A percentile compares a stretch with the other conserved stretches of the same genome.
Evolutionary conservation across 2,113 vertebrate genomes (phyloP).

Genomic region (Origma solitaria): DNA sequence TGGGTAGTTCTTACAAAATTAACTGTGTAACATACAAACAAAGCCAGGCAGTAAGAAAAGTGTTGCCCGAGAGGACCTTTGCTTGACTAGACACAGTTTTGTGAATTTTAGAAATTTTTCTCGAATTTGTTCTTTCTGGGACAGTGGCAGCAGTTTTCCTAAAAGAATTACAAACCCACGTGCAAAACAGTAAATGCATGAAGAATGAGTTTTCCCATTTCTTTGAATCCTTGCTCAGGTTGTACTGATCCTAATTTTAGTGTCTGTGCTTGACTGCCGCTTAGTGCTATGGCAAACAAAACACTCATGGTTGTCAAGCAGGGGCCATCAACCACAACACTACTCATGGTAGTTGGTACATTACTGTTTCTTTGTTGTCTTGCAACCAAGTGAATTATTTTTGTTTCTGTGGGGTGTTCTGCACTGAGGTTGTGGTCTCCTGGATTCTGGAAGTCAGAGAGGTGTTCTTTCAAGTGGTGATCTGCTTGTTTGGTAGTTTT

Average conservation of each 20-base stretch:
- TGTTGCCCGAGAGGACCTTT: not conserved
- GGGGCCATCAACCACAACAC: not conserved
- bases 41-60: not conserved
- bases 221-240: not conserved
- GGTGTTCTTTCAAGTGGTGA: not conserved
- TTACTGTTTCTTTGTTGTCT: not conserved
- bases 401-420: not conserved
- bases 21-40: not conserved
- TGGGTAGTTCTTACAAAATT: not conserved
- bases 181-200: not conserved
- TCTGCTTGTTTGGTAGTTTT: not conserved
- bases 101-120: not conserved
- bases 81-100: not conserved
- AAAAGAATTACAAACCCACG: not conserved
- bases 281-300: not conserved
- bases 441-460: not conserved
- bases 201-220: not conserved
- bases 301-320: not conserved
- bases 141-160: not conserved
- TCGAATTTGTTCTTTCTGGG: not conserved
- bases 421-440: not conserved
- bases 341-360: not conserved
- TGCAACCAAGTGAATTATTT: not conserved
- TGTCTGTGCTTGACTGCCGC: not conserved
- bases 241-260: not conserved